Conservation (phyloP, 1,140 invertebrate genomes). For the Ctenoplectra terminalis region DNA sequence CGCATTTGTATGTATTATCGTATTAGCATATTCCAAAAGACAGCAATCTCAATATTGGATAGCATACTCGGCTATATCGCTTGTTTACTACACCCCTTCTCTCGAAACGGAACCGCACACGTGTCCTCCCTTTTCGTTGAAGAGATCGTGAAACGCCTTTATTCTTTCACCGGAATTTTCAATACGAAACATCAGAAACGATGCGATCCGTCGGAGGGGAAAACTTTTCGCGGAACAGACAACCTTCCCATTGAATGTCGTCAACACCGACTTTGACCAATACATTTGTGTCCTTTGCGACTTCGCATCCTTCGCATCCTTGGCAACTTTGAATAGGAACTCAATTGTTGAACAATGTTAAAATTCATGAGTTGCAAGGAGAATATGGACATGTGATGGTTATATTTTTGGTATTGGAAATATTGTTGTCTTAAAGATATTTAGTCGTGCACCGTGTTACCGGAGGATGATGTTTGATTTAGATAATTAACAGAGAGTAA, state of each 20-base stretch:
- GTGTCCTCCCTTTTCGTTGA: constrained; percentile 67
- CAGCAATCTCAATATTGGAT: constrained; percentile 84
- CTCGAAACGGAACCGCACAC: constrained; percentile 64
- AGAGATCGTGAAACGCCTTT: constrained; percentile 67
- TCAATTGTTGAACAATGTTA: neutral
- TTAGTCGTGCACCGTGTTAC: too few relatives aligned
- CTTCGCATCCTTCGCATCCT: too few relatives aligned
- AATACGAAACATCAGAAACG: constrained; percentile 54
- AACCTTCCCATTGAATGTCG: neutral
- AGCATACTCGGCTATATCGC: constrained; percentile 76
- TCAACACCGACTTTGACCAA: neutral
- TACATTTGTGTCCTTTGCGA: neutral
- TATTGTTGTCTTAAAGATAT: too few relatives aligned
- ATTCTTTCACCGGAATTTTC: constrained; percentile 67
- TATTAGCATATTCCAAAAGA: constrained; percentile 83
- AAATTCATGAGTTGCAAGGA: too few relatives aligned
- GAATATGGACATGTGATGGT: too few relatives aligned
- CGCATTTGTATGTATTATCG: constrained; percentile 83
- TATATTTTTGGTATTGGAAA: too few relatives aligned
- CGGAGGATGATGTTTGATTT: too few relatives aligned
- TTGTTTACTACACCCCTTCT: constrained; percentile 79
- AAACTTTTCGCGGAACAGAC: neutral
- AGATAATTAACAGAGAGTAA: too few relatives aligned
- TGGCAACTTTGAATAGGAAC: neutral
- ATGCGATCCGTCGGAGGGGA: constrained; percentile 17